Evolutionary conservation across 2,888 invertebrate species (phyloP).

Genomic region (Schrankia costaestrigalis): DNA sequence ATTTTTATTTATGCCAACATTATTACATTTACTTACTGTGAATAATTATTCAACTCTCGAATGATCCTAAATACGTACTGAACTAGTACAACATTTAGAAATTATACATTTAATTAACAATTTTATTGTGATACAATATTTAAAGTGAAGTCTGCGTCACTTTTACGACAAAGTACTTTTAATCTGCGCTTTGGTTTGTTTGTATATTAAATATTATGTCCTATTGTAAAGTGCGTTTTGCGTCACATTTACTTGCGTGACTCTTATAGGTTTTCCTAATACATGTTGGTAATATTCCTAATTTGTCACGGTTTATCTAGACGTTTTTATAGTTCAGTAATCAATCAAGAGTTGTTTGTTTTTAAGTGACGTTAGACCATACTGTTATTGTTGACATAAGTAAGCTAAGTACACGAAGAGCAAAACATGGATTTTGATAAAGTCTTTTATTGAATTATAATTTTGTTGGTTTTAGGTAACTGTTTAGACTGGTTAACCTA

Average conservation of each 20-base stretch:
- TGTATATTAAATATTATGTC: slow-evolving; percentile 25
- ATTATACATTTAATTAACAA: too few species aligned
- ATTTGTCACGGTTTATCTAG: slow-evolving; percentile 69
- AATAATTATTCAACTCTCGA: too few species aligned
- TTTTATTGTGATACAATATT: slow-evolving; percentile 27
- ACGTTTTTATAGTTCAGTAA: slow-evolving; percentile 55
- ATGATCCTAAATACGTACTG: too few species aligned
- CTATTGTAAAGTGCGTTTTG: slow-evolving; percentile 38
- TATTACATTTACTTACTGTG: too few species aligned
- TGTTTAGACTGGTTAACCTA: too few species aligned
- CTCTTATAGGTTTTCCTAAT: slow-evolving; percentile 49
- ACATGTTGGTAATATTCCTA: slow-evolving; percentile 54
- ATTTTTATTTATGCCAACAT: too few species aligned
- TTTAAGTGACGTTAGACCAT: slow-evolving; percentile 31
- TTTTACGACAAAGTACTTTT: slow-evolving; percentile 14
- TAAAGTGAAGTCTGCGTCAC: slow-evolving; percentile 22
- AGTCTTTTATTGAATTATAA: too few species aligned
- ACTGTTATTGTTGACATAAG: slow-evolving; percentile 38
- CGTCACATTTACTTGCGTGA: too few species aligned
- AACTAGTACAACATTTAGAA: too few species aligned
- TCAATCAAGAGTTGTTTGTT: slow-evolving; percentile 39
- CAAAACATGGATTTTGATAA: slow-evolving; percentile 22
- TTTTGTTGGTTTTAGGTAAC: too few species aligned
- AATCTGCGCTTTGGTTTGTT: slow-evolving; percentile 21
- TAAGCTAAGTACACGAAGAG: too few species aligned